A percentile compares a stretch with the other conserved stretches of the same genome.
phyloP scores from a whole-genome alignment of 1,140 invertebrate species.

The Hesperophylax magnus region DNA sequence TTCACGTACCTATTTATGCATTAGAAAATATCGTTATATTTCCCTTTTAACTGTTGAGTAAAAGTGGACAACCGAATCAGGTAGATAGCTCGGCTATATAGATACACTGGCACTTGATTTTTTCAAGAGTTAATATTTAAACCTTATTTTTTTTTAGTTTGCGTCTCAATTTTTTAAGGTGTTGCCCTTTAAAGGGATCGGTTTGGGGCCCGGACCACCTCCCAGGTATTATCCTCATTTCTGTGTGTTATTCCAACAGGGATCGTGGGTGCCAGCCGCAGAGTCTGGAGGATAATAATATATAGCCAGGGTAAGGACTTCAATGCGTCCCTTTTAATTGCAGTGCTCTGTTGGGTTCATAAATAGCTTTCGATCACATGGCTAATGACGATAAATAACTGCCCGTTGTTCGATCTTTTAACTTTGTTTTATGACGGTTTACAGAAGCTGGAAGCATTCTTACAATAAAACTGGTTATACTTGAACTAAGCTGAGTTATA shows the following conservation, averaged over 20 bases:
- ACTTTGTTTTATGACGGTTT: too few species aligned
- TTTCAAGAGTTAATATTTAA: conserved; percentile 55
- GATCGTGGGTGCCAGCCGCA: not conserved
- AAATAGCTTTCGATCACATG: conserved; percentile 11
- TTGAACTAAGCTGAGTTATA: too few species aligned
- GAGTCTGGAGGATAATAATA: conserved; percentile 18
- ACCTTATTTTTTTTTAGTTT: conserved; percentile 44
- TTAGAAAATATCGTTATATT: too few species aligned
- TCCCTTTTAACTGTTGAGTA: too few species aligned
- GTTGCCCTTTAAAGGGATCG: conserved; percentile 32
- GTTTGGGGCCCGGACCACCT: conserved; percentile 46
- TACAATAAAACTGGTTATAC: too few species aligned
- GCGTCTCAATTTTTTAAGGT: conserved; percentile 54
- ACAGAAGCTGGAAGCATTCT: too few species aligned
- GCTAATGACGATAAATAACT: conserved; percentile 18
- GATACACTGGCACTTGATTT: conserved; percentile 39
- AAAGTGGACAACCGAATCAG: not conserved
- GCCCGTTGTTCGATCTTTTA: not conserved
- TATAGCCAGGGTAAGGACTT: not conserved
- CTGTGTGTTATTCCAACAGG: not conserved
- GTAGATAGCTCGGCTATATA: conserved; percentile 20
- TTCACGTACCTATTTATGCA: too few species aligned
- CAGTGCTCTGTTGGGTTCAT: not conserved
- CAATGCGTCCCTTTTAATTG: conserved; percentile 21
- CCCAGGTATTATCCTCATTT: conserved; percentile 34